Evolutionary conservation across 2,113 vertebrate species (phyloP).

Genomic region (Pseudois nayaur): DNA sequence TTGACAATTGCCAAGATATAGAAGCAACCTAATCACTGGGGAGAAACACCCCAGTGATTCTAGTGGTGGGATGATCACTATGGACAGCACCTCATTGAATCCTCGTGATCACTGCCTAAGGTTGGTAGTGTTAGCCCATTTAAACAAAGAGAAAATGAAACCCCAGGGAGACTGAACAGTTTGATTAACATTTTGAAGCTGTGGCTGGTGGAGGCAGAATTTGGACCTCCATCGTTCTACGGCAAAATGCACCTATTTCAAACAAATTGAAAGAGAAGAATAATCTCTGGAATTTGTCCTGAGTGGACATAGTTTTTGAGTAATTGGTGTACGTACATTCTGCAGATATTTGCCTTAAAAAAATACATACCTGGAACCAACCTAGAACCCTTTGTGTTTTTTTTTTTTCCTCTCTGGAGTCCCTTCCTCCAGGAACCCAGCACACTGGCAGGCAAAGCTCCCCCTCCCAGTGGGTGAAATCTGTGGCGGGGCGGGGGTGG

Average conservation of each 20-base stretch:
- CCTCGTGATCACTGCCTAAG: neutral
- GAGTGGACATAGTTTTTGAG: neutral
- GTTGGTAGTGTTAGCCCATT: neutral
- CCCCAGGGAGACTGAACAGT: neutral
- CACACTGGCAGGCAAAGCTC: neutral
- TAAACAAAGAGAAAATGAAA: neutral
- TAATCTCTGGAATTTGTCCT: neutral
- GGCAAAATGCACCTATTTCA: neutral
- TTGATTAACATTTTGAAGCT: neutral
- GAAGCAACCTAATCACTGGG: neutral
- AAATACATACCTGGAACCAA: neutral
- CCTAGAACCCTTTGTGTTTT: neutral
- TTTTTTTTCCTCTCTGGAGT: neutral
- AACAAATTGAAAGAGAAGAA: neutral
- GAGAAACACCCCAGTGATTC: neutral
- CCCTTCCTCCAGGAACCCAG: neutral
- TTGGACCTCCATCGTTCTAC: neutral
- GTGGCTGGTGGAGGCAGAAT: neutral
- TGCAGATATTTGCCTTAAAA: neutral
- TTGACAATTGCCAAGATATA: neutral
- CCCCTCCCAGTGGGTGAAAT: rapidly evolving
- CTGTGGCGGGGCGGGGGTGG: neutral
- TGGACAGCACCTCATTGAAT: neutral
- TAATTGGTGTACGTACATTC: neutral
- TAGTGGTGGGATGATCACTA: rapidly evolving